Evolutionary conservation across 2,797 vertebrate species (phyloP).

Genomic region (Buceros bicornis): DNA sequence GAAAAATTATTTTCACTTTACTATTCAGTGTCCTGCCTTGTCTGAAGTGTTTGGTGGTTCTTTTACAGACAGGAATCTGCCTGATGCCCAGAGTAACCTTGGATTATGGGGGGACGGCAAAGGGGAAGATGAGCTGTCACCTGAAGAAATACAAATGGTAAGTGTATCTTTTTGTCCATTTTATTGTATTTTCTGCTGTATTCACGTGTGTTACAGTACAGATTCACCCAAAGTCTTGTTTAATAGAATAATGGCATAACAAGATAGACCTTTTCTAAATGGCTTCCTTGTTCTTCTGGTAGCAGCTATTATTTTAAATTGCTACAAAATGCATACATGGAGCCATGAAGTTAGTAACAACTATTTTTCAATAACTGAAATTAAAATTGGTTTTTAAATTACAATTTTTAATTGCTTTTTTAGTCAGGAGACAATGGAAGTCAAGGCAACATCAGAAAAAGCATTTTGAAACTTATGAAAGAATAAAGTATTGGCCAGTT

Average conservation of each 20-base stretch:
- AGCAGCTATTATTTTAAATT: not conserved
- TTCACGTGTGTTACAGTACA: not conserved
- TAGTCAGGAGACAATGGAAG: not conserved
- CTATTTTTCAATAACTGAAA: not conserved
- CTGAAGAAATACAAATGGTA: conserved; percentile 98
- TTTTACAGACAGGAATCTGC: conserved; percentile 82
- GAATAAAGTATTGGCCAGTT: not conserved
- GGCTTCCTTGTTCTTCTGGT: not conserved
- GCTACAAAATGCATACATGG: not conserved
- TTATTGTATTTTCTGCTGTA: not conserved
- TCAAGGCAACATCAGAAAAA: not conserved
- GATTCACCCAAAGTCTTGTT: not conserved
- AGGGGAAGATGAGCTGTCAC: conserved; percentile 93
- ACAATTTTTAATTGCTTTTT: not conserved
- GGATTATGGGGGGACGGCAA: conserved; percentile 87
- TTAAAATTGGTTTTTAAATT: not conserved
- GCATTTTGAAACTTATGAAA: not conserved
- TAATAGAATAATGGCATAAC: not conserved
- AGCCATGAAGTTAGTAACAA: not conserved
- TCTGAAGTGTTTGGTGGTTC: not conserved
- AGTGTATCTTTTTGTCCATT: not conserved
- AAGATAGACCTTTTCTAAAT: not conserved
- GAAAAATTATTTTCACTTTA: not conserved
- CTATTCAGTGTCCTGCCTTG: not conserved
- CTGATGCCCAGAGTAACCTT: conserved; percentile 79